These are phyloP conservation scores for Oceanodroma tethys DNA, from an alignment of 2,113 vertebrate genomes.

Conservation along the genomic window DNA sequence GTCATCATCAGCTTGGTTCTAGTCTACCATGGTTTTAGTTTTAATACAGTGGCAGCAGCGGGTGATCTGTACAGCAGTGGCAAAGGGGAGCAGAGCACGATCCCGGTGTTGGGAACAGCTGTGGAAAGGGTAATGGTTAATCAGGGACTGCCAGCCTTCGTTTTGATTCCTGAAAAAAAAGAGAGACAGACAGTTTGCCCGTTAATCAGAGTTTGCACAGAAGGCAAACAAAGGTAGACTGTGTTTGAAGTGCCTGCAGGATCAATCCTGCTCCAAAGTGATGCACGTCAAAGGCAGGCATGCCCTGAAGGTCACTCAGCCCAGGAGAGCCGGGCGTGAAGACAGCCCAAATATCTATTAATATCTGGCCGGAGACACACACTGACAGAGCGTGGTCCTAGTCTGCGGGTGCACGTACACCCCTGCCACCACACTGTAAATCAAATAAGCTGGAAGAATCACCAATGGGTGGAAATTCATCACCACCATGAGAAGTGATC, in stretches of 20 bases:
- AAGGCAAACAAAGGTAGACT: not conserved
- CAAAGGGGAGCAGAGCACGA: not conserved
- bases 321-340: rapidly evolving
- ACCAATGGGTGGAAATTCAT: not conserved
- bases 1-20: not conserved
- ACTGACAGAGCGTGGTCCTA: rapidly evolving
- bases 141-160: not conserved
- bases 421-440: rapidly evolving
- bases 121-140: not conserved
- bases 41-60: not conserved
- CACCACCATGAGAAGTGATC: rapidly evolving
- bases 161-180: not conserved
- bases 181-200: not conserved
- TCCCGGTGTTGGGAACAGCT: rapidly evolving
- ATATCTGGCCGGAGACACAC: rapidly evolving
- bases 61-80: not conserved
- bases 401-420: rapidly evolving
- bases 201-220: not conserved
- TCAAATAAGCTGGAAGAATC: not conserved
- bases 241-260: not conserved
- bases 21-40: not conserved
- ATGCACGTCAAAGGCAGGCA: not conserved
- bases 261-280: rapidly evolving
- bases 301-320: not conserved
- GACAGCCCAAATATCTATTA: too few species aligned